phyloP scores from a whole-genome alignment of 2,113 vertebrate species.

The Macroglossus sobrinus region DNA sequence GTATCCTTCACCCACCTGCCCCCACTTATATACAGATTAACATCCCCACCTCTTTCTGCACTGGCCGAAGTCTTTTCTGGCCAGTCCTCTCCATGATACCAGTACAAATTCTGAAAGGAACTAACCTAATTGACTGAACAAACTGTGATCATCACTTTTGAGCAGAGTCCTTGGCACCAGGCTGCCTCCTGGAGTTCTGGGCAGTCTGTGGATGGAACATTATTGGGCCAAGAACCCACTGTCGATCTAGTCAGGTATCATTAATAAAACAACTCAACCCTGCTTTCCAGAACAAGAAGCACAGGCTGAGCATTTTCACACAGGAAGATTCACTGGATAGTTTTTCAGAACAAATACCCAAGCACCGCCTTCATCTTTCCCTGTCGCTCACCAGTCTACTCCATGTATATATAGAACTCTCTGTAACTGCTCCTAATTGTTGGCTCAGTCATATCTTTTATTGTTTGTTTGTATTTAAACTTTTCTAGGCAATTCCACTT shows the following conservation, averaged over 20 bases:
- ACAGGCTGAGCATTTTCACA: not conserved
- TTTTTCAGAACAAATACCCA: not conserved
- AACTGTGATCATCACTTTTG: not conserved
- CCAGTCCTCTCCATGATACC: not conserved
- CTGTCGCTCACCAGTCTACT: not conserved
- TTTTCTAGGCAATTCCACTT: not conserved
- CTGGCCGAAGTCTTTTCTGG: not conserved
- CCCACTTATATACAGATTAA: accelerated
- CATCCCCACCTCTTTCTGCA: not conserved
- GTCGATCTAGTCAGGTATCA: not conserved
- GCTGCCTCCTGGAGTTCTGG: not conserved
- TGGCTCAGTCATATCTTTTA: not conserved
- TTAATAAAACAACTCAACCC: not conserved
- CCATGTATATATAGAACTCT: not conserved
- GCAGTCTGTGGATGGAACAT: not conserved
- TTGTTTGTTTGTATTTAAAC: not conserved
- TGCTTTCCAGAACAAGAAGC: not conserved
- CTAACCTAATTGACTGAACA: not conserved
- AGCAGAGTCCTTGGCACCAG: not conserved
- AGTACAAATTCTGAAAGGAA: not conserved
- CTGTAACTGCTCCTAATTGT: too few species aligned
- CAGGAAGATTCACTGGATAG: not conserved
- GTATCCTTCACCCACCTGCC: not conserved
- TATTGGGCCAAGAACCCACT: not conserved
- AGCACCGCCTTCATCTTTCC: not conserved